Conservation (phyloP, 2,888 invertebrate species). For the Drosophila subquinaria region DNA sequence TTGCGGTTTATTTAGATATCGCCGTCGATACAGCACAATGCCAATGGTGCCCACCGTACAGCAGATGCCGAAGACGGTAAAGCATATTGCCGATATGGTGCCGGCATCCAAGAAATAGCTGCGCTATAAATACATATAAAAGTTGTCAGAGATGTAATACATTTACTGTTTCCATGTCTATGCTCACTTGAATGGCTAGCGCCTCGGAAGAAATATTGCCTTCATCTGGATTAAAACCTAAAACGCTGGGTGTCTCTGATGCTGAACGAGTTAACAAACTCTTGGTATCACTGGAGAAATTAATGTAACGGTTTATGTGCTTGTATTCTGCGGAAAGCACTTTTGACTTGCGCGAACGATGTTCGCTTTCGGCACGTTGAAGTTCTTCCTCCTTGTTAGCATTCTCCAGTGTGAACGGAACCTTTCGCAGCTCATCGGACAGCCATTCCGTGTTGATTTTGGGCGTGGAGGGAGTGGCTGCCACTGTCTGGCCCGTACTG, state of each 20-base stretch:
- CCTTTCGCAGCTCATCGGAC: conserved; percentile 64
- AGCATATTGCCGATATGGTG: conserved; percentile 89
- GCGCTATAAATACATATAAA: conserved; percentile 53
- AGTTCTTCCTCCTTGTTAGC: conserved; percentile 82
- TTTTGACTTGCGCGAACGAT: conserved; percentile 83
- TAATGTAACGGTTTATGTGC: conserved; percentile 81
- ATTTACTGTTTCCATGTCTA: background rate
- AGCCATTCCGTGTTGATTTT: conserved; percentile 70
- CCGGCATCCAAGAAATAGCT: conserved; percentile 87
- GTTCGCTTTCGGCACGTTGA: conserved; percentile 79
- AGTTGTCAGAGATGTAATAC: background rate
- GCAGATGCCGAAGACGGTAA: conserved; percentile 89
- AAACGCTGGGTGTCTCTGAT: conserved; percentile 69
- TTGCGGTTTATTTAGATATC: conserved; percentile 93
- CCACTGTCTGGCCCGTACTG: conserved; percentile 20
- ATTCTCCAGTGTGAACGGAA: conserved; percentile 82
- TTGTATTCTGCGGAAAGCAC: conserved; percentile 83
- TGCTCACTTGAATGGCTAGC: conserved; percentile 79
- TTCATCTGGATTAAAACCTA: conserved; percentile 75
- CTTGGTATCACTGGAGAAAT: conserved; percentile 82
- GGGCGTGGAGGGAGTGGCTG: conserved; percentile 67
- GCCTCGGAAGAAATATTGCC: conserved; percentile 84
- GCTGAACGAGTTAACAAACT: conserved; percentile 83
- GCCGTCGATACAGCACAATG: conserved; percentile 89
- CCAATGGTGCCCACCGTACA: conserved; percentile 89